phyloP scores from a whole-genome alignment of 2,113 vertebrate species.

The Pelodiscus sinensis region DNA sequence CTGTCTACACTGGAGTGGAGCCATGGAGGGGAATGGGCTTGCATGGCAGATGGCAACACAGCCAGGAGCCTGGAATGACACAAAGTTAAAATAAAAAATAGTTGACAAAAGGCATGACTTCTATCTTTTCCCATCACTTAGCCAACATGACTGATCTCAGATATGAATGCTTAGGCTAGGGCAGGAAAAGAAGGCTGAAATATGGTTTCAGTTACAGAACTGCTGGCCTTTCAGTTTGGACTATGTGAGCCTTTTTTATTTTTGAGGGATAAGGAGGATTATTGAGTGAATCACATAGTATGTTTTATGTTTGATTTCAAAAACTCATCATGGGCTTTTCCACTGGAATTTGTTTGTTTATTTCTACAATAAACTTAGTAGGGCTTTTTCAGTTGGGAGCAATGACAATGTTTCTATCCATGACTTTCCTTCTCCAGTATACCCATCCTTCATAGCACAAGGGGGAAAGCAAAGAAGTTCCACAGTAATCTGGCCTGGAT shows the following conservation, averaged over 20 bases:
- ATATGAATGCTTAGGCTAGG: neutral
- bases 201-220: neutral
- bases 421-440: neutral
- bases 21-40: too few relatives aligned
- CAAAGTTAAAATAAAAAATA: conserved; percentile 1
- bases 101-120: neutral
- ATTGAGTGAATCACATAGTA: neutral
- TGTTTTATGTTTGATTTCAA: neutral
- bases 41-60: too few relatives aligned
- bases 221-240: neutral
- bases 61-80: neutral
- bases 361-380: neutral
- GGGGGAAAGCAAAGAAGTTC: neutral
- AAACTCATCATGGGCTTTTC: neutral
- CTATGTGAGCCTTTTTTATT: neutral
- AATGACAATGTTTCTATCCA: neutral
- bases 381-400: neutral
- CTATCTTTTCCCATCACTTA: neutral
- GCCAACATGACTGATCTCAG: neutral
- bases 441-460: neutral
- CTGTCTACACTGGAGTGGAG: too few relatives aligned
- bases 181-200: neutral
- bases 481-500: neutral
- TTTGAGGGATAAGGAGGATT: neutral
- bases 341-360: neutral